Base-by-base conservation (phyloP, 2,113 vertebrate genomes). In the Lasiurus cinereus region DNA sequence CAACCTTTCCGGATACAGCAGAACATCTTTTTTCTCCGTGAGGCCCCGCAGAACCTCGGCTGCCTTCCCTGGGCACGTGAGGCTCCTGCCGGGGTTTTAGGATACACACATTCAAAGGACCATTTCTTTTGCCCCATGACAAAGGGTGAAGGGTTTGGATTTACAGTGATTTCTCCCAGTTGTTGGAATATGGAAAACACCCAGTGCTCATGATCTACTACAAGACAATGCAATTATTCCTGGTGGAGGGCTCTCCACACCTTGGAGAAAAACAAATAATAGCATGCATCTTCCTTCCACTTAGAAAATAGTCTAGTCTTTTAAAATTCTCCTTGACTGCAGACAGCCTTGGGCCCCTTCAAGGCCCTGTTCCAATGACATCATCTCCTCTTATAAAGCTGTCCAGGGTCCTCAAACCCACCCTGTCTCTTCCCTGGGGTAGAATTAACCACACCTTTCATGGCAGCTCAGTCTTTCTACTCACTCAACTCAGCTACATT, bases 121-220 rank as follows among this genome's bases (percentile, higher is more conserved):
- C 59, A 46, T 90, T 93, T 93, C 50, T 95, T 95, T 93, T 92
- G 52, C 33, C 6, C 79, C 33, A 8, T 72, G 87, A 95, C 59
- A 96, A 83, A 93, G 87, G 59, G 52, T 43, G 52, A 93, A 73
- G 54, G 84, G 87, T 72, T 89, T 84, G 76, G 80, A 94, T 93
- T 94, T 95, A 96, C 27, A 84, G 62, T 16, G 46, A 93, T 84
- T 77, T 77, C 27, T 22, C 70, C 8, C 67, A 73, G 84, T 91
- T 95, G 92, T 95, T 96, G 92, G 96, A 95, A 97, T 90, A 84
- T 18, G 52, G 83, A 83, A 92, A 96, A 43, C 39, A 76, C 59
- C 92, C 93, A 87, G 66, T 94, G 74, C 52, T 29, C 29, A 3
- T 16, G 24, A 50, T 69, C 29, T 43, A 33, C 73, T 72, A 19